Conservation (phyloP, 2,888 invertebrate genomes). For the Coleophora flavipennella region DNA sequence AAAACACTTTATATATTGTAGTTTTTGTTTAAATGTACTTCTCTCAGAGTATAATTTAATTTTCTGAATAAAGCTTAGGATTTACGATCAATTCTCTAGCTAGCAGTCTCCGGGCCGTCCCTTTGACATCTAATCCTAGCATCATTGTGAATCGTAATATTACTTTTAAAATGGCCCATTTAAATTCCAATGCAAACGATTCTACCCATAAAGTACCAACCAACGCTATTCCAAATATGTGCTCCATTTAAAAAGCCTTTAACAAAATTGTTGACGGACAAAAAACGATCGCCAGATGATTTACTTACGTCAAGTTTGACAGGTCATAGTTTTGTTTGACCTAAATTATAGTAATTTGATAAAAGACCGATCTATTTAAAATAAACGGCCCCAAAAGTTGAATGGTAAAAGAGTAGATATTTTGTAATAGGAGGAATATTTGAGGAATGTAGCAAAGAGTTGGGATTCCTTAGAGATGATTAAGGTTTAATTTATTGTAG, state of each 20-base stretch:
- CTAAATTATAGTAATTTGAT: conserved; percentile 70
- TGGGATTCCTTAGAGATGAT: conserved; percentile 7
- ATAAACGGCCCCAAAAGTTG: conserved; percentile 46
- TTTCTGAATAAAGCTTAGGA: neutral
- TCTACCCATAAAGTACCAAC: conserved; percentile 58
- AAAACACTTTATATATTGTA: too few species aligned
- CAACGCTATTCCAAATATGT: conserved; percentile 60
- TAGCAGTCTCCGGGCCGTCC: neutral
- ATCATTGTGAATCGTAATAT: conserved; percentile 26
- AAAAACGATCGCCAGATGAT: conserved; percentile 64
- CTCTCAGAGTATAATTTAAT: too few species aligned
- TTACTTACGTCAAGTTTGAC: conserved; percentile 68
- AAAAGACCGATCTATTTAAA: conserved; percentile 65
- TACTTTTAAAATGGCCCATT: conserved; percentile 46
- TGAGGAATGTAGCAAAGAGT: conserved; percentile 37
- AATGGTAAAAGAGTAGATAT: conserved; percentile 35
- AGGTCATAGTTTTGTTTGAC: conserved; percentile 66
- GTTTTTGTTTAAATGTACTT: too few species aligned
- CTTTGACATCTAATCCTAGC: neutral
- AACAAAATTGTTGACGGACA: conserved; percentile 61
- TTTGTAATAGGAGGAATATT: conserved; percentile 49
- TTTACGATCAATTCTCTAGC: neutral
- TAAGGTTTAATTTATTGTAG: too few species aligned
- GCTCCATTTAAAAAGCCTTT: conserved; percentile 64
- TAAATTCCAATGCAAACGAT: conserved; percentile 60